phyloP scores from a whole-genome alignment of 2,113 vertebrate genomes.

The Mixornis gularis region DNA sequence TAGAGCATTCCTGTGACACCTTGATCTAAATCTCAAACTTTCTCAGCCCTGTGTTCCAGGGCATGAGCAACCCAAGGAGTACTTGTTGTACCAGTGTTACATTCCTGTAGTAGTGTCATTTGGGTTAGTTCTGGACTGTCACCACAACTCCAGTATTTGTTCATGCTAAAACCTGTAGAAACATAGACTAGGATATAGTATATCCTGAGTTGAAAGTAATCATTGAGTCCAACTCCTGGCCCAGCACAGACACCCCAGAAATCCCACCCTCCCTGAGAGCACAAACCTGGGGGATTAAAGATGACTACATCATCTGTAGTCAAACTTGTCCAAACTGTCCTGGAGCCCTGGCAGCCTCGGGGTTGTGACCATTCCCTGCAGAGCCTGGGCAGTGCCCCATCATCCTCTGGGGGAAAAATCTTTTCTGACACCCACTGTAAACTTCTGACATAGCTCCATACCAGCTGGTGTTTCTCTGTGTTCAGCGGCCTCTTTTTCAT shows the following conservation, averaged over 20 bases:
- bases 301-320: no score
- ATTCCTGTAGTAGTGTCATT: not conserved
- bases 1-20: not conserved
- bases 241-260: not conserved
- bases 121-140: not conserved
- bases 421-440: not conserved
- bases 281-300: no score
- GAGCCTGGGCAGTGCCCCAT: not conserved
- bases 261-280: not conserved
- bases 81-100: not conserved
- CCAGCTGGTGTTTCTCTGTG: not conserved
- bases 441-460: not conserved
- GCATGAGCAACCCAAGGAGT: not conserved
- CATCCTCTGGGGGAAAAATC: not conserved
- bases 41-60: not conserved
- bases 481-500: not conserved
- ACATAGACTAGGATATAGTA: not conserved
- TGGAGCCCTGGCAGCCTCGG: not conserved
- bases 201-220: not conserved
- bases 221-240: fast-evolving
- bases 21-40: not conserved
- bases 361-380: not conserved
- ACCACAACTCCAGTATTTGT: not conserved
- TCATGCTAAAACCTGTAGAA: not conserved
- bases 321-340: fast-evolving